Base-by-base conservation (phyloP, 2,888 invertebrate species). In the Allacma fusca region DNA sequence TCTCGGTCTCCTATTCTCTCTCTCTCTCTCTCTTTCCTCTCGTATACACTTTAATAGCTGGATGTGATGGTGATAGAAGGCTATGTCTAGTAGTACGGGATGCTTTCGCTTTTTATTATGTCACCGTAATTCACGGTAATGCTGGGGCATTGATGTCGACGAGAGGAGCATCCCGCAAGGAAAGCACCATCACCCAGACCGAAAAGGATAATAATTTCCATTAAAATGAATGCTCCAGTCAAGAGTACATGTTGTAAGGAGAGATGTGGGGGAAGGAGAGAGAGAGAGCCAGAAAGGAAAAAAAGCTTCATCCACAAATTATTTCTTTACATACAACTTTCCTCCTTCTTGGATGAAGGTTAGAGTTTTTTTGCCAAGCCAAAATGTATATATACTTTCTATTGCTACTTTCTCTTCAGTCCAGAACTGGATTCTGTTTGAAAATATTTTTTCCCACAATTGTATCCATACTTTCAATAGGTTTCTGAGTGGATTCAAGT, bases 41-140 rank as follows among this genome's bases (percentile, higher is more conserved):
- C 16, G 50, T 50, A 50, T 50, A n/a, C 19, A 50, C 19, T 68
- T 40, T 68, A 68, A 68, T 68, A 29, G 68, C 40, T 34, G 65
- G 4, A 13, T 65, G 65, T 65, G 40, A 29, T 50, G 50, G 19
- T 50, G 44, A 26, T 62, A 62, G 73, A 62, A 59, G 73, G 50
- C n/a, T n/a, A 62, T 50, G 57, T 73, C 74, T 77, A 50, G 34
- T 5, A 50, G 16, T 19, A n/a, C 9, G n/a, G 19, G 78, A 67
- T 80, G 76, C 78, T 77, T 78, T 77, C 77, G 71, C 77, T 77
- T 79, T 79, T 79, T 80, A 80, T 80, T 80, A 80, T 80, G 78
- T 79, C 80, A 79, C 79, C 78, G 80, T 80, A 80, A 79, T 79
- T 80, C 80, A 80, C 73, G 77, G 70, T 80, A 80, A 80, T 80